These are phyloP conservation scores for Morus bassanus DNA, from an alignment of 2,797 vertebrate genomes.

Conservation along the genomic window DNA sequence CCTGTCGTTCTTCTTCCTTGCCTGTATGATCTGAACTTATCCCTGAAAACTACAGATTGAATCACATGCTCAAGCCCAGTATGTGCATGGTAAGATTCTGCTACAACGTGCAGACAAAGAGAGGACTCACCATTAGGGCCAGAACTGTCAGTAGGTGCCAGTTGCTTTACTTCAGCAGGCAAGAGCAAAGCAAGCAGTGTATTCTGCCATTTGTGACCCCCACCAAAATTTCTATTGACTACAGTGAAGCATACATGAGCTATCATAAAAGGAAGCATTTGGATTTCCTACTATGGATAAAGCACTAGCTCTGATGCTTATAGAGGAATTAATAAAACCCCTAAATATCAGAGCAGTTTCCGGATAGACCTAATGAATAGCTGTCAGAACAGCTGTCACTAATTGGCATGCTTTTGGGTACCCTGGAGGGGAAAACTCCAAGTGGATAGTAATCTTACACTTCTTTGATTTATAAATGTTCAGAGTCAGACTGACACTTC, in stretches of 20 bases:
- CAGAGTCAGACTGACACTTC: conserved; percentile 3
- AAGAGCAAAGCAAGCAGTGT: background rate
- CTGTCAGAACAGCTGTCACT: conserved; percentile 41
- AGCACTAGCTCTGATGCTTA: conserved; percentile 8
- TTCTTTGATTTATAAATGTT: conserved; percentile 44
- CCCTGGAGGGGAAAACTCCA: background rate
- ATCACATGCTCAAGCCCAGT: accelerated
- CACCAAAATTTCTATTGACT: background rate
- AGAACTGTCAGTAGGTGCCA: accelerated
- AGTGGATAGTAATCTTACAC: background rate
- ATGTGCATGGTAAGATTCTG: background rate
- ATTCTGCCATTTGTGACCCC: background rate
- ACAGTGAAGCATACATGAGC: background rate
- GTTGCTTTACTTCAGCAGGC: background rate
- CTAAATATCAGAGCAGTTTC: conserved; percentile 32
- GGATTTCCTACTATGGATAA: background rate
- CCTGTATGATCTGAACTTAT: background rate
- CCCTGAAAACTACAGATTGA: background rate
- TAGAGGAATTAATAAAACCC: conserved; percentile 12
- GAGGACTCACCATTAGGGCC: accelerated
- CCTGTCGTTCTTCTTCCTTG: background rate
- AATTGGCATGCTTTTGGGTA: conserved; percentile 29
- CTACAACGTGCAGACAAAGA: background rate
- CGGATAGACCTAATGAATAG: conserved; percentile 41
- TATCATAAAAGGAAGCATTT: background rate